A percentile compares a stretch with the other conserved stretches of the same genome.
Conservation (phyloP, 2,113 vertebrate species). For the Cynopterus brachyotis region DNA sequence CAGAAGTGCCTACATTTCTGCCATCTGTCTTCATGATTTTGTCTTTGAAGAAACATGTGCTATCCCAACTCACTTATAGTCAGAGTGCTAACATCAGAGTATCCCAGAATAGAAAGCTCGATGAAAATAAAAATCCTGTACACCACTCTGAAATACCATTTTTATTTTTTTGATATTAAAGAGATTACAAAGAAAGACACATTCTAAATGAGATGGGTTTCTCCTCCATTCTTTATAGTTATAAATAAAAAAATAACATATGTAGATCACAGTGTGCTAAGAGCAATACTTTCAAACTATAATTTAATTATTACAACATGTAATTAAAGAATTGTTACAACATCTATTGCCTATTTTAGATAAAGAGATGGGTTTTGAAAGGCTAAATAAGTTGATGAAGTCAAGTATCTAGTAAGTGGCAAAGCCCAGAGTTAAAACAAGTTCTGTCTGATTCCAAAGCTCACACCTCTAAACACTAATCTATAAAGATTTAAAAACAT, state of each 20-base stretch:
- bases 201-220: not conserved
- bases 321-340: not conserved
- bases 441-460: not conserved
- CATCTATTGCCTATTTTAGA: not conserved
- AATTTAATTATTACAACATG: not conserved
- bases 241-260: not conserved
- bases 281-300: not conserved
- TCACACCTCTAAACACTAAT: not conserved
- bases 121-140: not conserved
- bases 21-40: not conserved
- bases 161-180: not conserved
- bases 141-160: not conserved
- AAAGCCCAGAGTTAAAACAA: not conserved
- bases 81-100: not conserved
- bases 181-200: not conserved
- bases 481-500: not conserved
- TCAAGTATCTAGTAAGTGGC: not conserved
- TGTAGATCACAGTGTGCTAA: not conserved
- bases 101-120: not conserved
- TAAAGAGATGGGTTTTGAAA: constrained; percentile 5
- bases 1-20: not conserved
- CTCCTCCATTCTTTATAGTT: not conserved
- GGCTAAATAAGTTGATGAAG: not conserved
- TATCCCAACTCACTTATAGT: not conserved
- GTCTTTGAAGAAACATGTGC: not conserved